Percentiles rank a stretch among this genome's conserved stretches.
phyloP scores from a whole-genome alignment of 2,888 invertebrate species.

The Macropis europaea region DNA sequence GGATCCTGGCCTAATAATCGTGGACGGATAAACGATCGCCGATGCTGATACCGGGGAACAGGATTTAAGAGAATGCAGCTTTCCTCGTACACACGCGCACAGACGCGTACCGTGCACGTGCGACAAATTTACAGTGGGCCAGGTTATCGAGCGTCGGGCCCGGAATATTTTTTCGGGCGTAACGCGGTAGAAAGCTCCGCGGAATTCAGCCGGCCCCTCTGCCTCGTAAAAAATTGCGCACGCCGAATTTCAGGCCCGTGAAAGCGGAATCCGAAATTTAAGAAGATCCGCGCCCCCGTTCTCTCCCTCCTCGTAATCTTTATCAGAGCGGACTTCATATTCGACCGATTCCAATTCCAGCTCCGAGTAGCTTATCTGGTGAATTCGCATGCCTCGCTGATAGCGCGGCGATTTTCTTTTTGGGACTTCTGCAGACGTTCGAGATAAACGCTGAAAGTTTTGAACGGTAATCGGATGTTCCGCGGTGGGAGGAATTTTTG shows the following conservation, averaged over 20 bases:
- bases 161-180: constrained; percentile 49
- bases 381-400: not conserved
- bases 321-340: constrained; percentile 2
- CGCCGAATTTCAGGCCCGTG: constrained; percentile 22
- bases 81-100: not conserved
- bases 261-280: constrained; percentile 33
- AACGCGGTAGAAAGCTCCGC: constrained; percentile 52
- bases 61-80: constrained; percentile 28
- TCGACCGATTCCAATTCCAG: not conserved
- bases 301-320: not conserved
- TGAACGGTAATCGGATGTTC: not conserved
- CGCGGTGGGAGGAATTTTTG: no score
- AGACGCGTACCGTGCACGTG: constrained; percentile 2
- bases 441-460: not conserved
- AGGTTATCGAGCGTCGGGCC: constrained; percentile 38
- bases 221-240: constrained; percentile 23
- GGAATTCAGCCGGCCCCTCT: constrained; percentile 28
- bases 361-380: not conserved
- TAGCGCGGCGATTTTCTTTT: not conserved
- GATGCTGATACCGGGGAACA: constrained; percentile 15
- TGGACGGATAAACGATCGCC: constrained; percentile 43
- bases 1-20: constrained; percentile 45
- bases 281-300: not conserved
- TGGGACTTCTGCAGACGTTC: not conserved
- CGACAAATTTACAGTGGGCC: constrained; percentile 50